Conservation (phyloP, 2,888 invertebrate species). For the Teleogryllus oceanicus region DNA sequence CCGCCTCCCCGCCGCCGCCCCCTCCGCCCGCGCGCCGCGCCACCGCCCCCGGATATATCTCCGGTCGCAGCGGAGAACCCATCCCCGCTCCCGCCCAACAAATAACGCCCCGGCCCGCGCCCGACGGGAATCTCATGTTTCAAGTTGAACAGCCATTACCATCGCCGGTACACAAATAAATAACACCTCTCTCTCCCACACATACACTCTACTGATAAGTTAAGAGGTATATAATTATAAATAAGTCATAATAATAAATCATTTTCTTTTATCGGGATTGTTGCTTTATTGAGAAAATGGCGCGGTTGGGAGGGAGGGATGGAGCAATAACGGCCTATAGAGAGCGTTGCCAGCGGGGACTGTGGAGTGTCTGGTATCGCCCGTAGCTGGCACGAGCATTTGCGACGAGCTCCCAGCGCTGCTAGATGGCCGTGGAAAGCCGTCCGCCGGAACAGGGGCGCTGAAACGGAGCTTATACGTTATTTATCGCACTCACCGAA, state of each 20-base stretch:
- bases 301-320: not conserved
- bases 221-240: slow-evolving; percentile 6
- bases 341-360: not conserved
- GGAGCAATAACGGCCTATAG: not conserved
- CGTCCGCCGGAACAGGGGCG: too few species aligned
- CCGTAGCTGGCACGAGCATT: too few species aligned
- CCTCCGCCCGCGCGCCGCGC: too few species aligned
- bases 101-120: not conserved
- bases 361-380: too few species aligned
- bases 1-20: too few species aligned
- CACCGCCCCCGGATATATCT: not conserved
- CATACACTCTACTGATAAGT: not conserved
- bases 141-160: not conserved
- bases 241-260: slow-evolving; percentile 1
- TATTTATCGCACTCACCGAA: too few species aligned
- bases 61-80: not conserved
- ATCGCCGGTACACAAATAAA: not conserved
- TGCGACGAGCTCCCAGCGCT: too few species aligned
- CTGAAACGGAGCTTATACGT: too few species aligned
- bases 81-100: not conserved
- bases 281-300: not conserved
- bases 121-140: slow-evolving; percentile 7
- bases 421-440: too few species aligned
- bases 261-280: not conserved
- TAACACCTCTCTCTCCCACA: not conserved